Conservation (phyloP, 2,113 vertebrate genomes). For the Archocentrus centrarchus region DNA sequence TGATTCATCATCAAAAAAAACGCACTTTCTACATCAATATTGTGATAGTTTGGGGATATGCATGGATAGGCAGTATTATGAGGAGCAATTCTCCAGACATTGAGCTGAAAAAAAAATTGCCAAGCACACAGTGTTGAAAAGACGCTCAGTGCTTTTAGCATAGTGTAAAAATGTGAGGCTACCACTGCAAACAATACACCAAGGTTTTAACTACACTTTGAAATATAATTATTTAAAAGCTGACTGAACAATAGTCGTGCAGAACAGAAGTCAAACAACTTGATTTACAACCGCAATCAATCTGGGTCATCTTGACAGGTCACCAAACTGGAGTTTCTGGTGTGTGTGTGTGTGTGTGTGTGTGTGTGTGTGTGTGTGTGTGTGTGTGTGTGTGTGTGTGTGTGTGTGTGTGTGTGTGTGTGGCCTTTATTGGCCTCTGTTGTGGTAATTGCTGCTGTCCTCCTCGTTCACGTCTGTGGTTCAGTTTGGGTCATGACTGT, state of each 20-base stretch:
- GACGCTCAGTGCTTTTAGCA: background rate
- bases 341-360: background rate
- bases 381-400: no score
- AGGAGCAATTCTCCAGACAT: background rate
- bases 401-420: background rate
- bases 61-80: background rate
- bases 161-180: background rate
- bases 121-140: background rate
- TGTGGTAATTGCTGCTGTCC: constrained; percentile 34
- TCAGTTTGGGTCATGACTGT: constrained; percentile 22
- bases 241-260: background rate
- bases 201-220: background rate
- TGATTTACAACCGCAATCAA: background rate
- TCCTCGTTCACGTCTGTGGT: background rate
- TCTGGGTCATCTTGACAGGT: background rate
- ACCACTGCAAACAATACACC: background rate
- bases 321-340: background rate
- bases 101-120: background rate
- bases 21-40: background rate
- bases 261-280: background rate
- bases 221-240: background rate
- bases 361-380: background rate
- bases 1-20: background rate
- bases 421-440: background rate
- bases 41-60: background rate